Conservation (phyloP, 2,113 vertebrate species). For the Stictonetta naevosa region DNA sequence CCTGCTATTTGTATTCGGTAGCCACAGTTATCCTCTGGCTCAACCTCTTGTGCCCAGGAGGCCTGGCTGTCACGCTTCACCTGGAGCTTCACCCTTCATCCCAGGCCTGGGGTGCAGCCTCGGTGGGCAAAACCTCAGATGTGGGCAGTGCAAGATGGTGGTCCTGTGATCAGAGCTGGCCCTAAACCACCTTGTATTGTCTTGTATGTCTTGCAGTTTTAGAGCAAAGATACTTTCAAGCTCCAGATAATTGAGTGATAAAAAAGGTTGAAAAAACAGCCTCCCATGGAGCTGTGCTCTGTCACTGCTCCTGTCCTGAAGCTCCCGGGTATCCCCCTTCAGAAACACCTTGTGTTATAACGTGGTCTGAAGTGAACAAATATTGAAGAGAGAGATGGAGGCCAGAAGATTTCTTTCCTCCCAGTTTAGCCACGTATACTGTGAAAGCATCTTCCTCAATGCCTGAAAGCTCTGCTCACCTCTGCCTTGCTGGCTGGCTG, state of each 20-base stretch:
- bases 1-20: background rate
- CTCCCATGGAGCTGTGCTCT: background rate
- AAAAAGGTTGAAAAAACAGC: no score
- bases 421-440: background rate
- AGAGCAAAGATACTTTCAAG: background rate
- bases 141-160: background rate
- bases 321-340: background rate
- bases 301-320: background rate
- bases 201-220: background rate
- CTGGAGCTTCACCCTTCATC: no score
- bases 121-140: background rate
- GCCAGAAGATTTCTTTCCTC: background rate
- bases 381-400: background rate
- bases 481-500: constrained; percentile 24
- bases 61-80: no score
- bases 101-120: background rate
- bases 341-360: background rate
- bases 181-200: background rate
- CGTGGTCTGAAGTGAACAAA: background rate
- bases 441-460: constrained; percentile 22
- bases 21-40: background rate
- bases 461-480: constrained; percentile 36
- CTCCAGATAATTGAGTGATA: background rate
- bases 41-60: accelerated
- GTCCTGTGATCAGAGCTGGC: background rate